phyloP scores from a whole-genome alignment of 2,797 vertebrate species.

The Vespertilio murinus region DNA sequence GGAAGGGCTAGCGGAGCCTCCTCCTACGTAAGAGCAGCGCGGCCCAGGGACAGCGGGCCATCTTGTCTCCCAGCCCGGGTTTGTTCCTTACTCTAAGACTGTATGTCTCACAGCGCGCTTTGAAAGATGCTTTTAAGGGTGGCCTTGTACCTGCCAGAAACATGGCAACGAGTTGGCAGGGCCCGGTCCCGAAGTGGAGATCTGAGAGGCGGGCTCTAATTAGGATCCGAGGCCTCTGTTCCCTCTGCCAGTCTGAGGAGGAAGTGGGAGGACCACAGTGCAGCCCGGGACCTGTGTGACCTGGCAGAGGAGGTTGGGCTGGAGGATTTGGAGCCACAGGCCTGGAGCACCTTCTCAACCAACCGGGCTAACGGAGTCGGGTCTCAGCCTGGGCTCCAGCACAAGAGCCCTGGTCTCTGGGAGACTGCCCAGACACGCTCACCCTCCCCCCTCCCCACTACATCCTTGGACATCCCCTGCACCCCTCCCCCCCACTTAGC shows the following conservation, averaged over 20 bases:
- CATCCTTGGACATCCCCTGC: too few species aligned
- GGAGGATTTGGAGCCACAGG: not conserved
- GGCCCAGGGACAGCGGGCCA: not conserved
- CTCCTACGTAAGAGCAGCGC: not conserved
- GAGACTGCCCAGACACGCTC: not conserved
- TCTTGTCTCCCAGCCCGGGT: not conserved
- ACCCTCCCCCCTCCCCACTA: not conserved
- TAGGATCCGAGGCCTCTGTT: not conserved
- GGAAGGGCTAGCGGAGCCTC: not conserved
- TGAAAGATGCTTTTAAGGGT: not conserved
- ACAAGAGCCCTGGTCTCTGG: not conserved
- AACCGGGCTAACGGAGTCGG: fast-evolving
- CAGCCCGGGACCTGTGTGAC: not conserved
- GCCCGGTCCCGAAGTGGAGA: not conserved
- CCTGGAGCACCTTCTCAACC: not conserved
- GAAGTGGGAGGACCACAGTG: not conserved
- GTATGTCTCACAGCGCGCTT: not conserved
- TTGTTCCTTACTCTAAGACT: not conserved
- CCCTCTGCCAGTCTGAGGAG: not conserved
- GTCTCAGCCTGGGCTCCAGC: not conserved
- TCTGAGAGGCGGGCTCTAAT: not conserved
- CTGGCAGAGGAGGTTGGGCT: not conserved
- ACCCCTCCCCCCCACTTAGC: not conserved
- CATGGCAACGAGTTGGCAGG: not conserved
- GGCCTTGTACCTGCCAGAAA: not conserved